A percentile compares a stretch with the other conserved stretches of the same genome.
Conservation (phyloP, 2,113 vertebrate species). For the Lepisosteus osseus region DNA sequence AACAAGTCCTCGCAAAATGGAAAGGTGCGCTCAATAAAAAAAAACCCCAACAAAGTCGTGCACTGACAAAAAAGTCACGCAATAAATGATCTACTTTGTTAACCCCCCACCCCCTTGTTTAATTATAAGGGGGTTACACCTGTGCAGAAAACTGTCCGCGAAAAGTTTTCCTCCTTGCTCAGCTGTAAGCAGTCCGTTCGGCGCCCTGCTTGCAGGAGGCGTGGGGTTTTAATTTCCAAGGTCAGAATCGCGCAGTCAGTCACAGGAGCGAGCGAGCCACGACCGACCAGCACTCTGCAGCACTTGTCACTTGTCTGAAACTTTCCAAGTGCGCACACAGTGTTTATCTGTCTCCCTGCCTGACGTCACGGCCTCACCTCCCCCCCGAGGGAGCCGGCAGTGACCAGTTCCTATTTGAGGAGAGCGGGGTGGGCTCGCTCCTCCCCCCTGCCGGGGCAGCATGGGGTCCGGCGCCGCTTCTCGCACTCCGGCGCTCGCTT, state of each 20-base stretch:
- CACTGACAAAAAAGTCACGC: too few relatives aligned
- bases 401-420: slow-evolving; percentile 55
- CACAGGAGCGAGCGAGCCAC: background rate
- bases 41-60: too few relatives aligned
- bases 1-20: too few relatives aligned
- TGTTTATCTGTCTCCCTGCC: slow-evolving; percentile 50
- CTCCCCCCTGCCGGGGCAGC: slow-evolving; percentile 26
- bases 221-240: background rate
- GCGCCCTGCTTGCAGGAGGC: background rate
- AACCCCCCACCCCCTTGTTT: background rate
- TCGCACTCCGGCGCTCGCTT: slow-evolving; percentile 18
- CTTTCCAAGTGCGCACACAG: slow-evolving; percentile 38
- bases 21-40: background rate
- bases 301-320: slow-evolving; percentile 46
- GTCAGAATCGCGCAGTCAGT: background rate
- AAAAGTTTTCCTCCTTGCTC: background rate
- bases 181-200: background rate
- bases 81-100: background rate
- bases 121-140: slow-evolving; percentile 3
- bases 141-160: background rate
- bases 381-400: slow-evolving; percentile 60
- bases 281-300: background rate
- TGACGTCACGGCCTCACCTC: slow-evolving; percentile 63
- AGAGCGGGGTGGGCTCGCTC: slow-evolving; percentile 39
- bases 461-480: slow-evolving; percentile 13